phyloP scores from a whole-genome alignment of 2,113 vertebrate species.

The Psilopsiagon aymara region DNA sequence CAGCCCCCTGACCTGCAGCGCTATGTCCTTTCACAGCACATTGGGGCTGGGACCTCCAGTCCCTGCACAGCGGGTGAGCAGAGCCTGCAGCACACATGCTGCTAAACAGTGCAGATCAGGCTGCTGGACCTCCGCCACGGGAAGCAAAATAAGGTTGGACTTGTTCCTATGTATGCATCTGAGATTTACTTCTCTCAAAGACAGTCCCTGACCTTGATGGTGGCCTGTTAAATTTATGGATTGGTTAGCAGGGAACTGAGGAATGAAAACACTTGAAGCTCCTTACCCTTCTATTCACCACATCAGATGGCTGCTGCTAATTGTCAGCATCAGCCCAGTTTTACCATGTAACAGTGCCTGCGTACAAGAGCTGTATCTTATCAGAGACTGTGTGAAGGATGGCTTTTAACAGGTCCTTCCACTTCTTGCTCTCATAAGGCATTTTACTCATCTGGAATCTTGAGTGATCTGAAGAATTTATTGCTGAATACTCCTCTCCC shows the following conservation, averaged over 20 bases:
- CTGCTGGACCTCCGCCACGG: not conserved
- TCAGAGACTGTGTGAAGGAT: not conserved
- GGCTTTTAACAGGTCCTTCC: not conserved
- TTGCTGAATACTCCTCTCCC: not conserved
- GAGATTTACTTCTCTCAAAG: slow-evolving; percentile 29
- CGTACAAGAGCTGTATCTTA: not conserved
- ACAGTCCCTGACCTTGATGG: slow-evolving; percentile 23
- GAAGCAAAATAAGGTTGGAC: slow-evolving; percentile 5
- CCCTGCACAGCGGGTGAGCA: not conserved
- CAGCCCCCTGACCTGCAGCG: rapidly evolving
- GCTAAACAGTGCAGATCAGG: not conserved
- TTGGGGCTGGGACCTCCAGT: not conserved
- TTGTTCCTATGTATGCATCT: not conserved
- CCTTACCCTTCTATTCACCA: not conserved
- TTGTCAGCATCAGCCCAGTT: not conserved
- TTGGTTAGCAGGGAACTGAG: slow-evolving; percentile 22
- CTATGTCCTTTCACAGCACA: not conserved
- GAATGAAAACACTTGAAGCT: slow-evolving; percentile 42
- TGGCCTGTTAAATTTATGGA: slow-evolving; percentile 32
- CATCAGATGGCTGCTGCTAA: not conserved
- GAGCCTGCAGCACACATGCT: not conserved
- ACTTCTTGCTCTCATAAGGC: not conserved
- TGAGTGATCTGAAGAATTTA: not conserved
- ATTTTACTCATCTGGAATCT: not conserved
- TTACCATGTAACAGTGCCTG: not conserved